Evolutionary conservation across 1,140 invertebrate species (phyloP).

Genomic region (Physella acuta): DNA sequence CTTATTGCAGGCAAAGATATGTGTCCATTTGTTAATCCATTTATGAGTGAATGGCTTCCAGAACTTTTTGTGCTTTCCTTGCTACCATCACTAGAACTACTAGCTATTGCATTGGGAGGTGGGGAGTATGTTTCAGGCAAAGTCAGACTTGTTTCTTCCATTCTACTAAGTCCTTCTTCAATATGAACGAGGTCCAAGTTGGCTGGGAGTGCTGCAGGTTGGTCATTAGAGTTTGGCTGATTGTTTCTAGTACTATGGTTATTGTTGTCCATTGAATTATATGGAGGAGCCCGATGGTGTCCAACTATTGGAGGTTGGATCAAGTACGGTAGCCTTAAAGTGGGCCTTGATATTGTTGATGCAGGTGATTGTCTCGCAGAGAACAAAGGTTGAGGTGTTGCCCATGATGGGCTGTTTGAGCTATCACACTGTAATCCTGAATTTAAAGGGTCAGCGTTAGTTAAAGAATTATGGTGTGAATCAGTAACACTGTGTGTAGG

Average conservation of each 20-base stretch:
- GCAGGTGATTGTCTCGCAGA: background rate
- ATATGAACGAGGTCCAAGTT: background rate
- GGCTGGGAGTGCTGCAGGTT: background rate
- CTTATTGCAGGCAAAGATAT: background rate
- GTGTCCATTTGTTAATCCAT: slow-evolving; percentile 24
- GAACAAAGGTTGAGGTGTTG: too few species aligned
- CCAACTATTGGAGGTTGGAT: slow-evolving; percentile 14
- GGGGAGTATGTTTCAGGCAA: background rate
- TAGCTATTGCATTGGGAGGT: slow-evolving; percentile 15
- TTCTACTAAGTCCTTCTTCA: background rate
- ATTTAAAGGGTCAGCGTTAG: background rate
- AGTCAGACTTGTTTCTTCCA: slow-evolving; percentile 12
- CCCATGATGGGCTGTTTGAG: background rate
- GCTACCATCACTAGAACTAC: slow-evolving; percentile 22
- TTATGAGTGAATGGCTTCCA: slow-evolving; percentile 13
- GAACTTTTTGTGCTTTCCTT: slow-evolving; percentile 24
- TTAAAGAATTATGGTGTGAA: background rate
- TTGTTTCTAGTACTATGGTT: slow-evolving; percentile 1
- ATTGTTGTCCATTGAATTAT: slow-evolving; percentile 2
- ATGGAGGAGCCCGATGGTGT: background rate
- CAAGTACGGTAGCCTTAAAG: slow-evolving; percentile 15
- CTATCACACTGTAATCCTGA: background rate
- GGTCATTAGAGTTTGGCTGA: background rate
- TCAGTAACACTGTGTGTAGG: background rate
- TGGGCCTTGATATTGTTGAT: background rate